These are phyloP conservation scores for Eretmodus cyanostictus DNA, from an alignment of 2,113 vertebrate genomes.

Conservation along the genomic window DNA sequence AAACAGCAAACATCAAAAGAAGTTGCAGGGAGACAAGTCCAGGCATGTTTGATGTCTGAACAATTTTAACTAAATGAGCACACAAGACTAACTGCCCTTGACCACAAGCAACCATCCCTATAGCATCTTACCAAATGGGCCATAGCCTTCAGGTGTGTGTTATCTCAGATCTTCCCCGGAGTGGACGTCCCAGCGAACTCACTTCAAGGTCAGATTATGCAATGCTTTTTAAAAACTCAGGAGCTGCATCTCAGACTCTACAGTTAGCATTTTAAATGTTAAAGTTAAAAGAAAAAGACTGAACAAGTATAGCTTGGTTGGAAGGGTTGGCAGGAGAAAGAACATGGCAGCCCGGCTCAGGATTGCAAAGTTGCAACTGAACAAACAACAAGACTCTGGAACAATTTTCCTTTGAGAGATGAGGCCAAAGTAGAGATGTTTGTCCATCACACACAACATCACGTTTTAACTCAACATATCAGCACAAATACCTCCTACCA, in stretches of 20 bases:
- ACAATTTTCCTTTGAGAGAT: background rate
- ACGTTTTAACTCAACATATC: background rate
- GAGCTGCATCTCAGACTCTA: background rate
- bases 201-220: background rate
- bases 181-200: background rate
- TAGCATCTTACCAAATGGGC: background rate
- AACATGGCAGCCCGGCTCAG: background rate
- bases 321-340: background rate
- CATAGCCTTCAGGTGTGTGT: background rate
- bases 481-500: background rate
- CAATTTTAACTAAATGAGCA: background rate
- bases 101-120: background rate
- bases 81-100: background rate
- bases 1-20: background rate
- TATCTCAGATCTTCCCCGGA: background rate
- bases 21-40: background rate
- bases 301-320: rapidly evolving
- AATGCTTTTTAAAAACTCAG: background rate
- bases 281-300: background rate
- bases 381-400: background rate
- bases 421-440: background rate
- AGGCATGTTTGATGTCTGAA: background rate
- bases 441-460: too few species aligned
- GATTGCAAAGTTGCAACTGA: background rate
- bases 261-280: background rate